Evolutionary conservation across 2,113 vertebrate genomes (phyloP).

Genomic region (Lagenorhynchus albirostris): DNA sequence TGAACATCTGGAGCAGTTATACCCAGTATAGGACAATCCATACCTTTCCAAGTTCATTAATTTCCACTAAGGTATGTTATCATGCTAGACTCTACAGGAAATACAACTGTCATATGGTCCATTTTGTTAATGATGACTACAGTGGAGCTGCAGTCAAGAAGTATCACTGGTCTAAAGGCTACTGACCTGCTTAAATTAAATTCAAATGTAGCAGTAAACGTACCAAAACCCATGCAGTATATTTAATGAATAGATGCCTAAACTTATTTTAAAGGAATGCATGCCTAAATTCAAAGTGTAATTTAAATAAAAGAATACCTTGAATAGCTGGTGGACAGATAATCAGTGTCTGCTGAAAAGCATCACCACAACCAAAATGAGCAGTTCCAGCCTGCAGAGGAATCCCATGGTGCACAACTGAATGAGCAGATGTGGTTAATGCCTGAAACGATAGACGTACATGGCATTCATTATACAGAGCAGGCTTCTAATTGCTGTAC

Average conservation of each 20-base stretch:
- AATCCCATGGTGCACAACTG: conserved; percentile 94
- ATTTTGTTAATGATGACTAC: background rate
- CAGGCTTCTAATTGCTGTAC: background rate
- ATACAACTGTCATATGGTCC: background rate
- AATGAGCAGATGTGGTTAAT: conserved; percentile 90
- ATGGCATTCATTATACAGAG: background rate
- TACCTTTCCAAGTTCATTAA: background rate
- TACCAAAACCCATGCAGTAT: background rate
- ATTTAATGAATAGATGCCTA: background rate
- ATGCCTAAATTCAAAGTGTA: background rate
- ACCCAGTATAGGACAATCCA: background rate
- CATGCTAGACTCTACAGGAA: background rate
- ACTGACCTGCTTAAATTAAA: conserved; percentile 10
- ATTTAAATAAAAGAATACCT: conserved; percentile 84
- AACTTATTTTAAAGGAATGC: background rate
- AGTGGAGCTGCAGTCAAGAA: background rate
- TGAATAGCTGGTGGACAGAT: conserved; percentile 94
- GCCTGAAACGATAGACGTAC: conserved; percentile 79
- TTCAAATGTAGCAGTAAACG: background rate
- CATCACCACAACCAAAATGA: conserved; percentile 94
- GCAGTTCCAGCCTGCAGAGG: conserved; percentile 93
- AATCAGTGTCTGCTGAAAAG: conserved; percentile 96
- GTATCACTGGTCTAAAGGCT: background rate
- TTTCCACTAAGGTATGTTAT: background rate
- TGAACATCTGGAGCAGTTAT: background rate